Evolutionary conservation across 2,797 vertebrate genomes (phyloP), one percentile per base, ranked within the genome.

Genomic region (Catostomus latipinnis): DNA sequence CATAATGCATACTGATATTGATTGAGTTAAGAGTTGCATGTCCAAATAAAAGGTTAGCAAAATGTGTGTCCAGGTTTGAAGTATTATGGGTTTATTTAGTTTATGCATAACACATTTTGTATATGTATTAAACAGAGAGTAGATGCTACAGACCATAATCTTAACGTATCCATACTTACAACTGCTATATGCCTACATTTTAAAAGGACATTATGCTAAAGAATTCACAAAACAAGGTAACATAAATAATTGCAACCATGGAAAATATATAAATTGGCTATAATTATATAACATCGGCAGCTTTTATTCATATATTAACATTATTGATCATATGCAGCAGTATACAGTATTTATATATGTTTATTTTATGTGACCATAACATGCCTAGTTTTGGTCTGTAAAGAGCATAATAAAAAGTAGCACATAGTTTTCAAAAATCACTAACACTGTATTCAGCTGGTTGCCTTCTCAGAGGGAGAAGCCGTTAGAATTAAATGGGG

Each of bases 1-100:
- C 18, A 62, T 46, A 70, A 78, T 13, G 16, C 7, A 13, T 75
- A 45, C 0, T 56, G 80, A 76, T 81, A 77, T 85, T 74, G 74
- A 82, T 78, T 18, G 43, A 14, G 10, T 43, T 52, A 18, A 74
- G 48, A 62, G 53, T 54, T 45, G 10, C 34, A 22, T 6, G 1
- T 77, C 54, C 8, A 56, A 34, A 54, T 74, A 74, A 81, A 72
- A 70, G 12, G 6, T 34, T 4, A 34, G 2, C 34, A 34, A 34
- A 34, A 34, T 34, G 34, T 34, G 34, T 34, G 34, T 34, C 34
- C 4, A 34, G 34, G 34, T 34, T 34, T 34, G 34, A 34, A 34
- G 34, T 34, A 34, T 10, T 8, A 52, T 7, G 45, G 11, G 7
- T 57, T 5, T 4, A 43, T 62, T 57, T 45, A 5, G 4, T 52